Base-by-base conservation (phyloP, 2,113 vertebrate genomes). In the Melanotaenia duboulayi region DNA sequence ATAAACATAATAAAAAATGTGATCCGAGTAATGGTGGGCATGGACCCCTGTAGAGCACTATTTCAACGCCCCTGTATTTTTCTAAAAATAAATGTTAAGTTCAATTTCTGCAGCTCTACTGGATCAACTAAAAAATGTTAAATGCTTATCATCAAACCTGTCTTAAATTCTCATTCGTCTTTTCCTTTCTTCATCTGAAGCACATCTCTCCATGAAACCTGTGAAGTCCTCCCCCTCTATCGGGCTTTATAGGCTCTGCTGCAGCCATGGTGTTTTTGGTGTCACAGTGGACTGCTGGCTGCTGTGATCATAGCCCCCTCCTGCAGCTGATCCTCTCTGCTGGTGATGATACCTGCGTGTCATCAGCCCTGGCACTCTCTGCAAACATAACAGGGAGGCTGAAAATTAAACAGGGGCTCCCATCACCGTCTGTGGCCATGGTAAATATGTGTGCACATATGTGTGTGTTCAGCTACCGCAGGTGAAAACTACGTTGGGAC, bases 331-430 rank as follows among this genome's bases (percentile, higher is more conserved):
- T 73, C 61, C 74, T 76, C 78, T 73, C 71, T 59, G 78, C 71
- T 78, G 81, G 74, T 55, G 75, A 78, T 73, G 81, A 78, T 82
- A 81, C 89, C 84, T 86, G 63, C 14, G 25, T 88, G 87, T 88
- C 86, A 91, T 80, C 84, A 82, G 80, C 80, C 84, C 75, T 89
- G 87, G 84, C 84, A 72, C 81, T 51, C 75, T 70, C 61, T 66
- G 66, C 75, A 75, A 83, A 90, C 88, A 90, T 93, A 90, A 92
- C 88, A 75, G 91, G 90, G 84, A 91, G 85, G 88, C 85, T 92
- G 92, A 85, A 92, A 94, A 94, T 94, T 93, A 94, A 94, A 91
- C 89, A 69, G 92, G 88, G 91, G 86, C 88, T 92, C 92, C 91
- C 90, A 83, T 90, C 86, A 56, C 91, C 71, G 88, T 78, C 89